Percentiles rank a stretch among this genome's conserved stretches.
These are phyloP conservation scores for Crotalus viridis DNA, from an alignment of 2,113 vertebrate genomes.

Conservation along the genomic window DNA sequence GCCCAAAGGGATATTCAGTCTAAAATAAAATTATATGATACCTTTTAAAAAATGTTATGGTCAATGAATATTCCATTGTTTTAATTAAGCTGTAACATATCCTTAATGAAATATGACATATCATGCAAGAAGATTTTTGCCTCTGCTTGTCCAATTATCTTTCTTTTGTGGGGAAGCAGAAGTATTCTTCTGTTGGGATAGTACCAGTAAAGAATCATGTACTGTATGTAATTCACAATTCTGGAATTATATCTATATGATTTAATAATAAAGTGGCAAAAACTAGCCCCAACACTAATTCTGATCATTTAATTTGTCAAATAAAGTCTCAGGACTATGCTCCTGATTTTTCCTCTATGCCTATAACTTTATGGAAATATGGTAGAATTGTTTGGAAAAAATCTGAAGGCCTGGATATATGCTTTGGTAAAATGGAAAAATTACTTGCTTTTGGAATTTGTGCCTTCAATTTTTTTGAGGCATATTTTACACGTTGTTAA, in stretches of 20 bases:
- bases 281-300: background rate
- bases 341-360: background rate
- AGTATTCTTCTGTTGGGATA: background rate
- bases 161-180: no score
- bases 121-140: background rate
- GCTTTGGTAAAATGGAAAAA: background rate
- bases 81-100: background rate
- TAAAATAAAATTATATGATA: slow-evolving; percentile 28
- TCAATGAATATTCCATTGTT: slow-evolving; percentile 32
- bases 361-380: background rate
- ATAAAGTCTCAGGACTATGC: fast-evolving
- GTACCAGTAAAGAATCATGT: background rate
- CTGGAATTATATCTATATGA: background rate
- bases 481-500: background rate
- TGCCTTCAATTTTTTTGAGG: background rate
- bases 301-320: fast-evolving
- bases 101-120: background rate
- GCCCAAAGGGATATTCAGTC: slow-evolving; percentile 17
- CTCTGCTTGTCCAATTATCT: background rate
- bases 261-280: fast-evolving
- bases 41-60: slow-evolving; percentile 18
- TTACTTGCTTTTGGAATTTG: background rate
- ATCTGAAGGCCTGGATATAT: background rate
- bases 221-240: background rate
- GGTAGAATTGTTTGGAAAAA: background rate